Conservation (phyloP, 2,888 invertebrate genomes). For the Drosophila kuntzei region DNA sequence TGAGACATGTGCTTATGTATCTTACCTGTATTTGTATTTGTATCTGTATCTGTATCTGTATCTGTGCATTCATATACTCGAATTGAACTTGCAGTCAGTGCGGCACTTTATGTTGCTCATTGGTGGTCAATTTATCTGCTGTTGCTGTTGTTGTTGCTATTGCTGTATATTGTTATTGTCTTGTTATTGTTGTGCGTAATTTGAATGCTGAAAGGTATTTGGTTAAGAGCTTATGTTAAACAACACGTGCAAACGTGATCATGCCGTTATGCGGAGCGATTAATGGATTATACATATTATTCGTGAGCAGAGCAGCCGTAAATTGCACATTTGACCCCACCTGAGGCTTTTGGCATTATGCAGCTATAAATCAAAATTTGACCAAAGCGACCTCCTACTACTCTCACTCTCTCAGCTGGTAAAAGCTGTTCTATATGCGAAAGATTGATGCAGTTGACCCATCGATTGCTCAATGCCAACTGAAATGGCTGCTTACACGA, state of each 20-base stretch:
- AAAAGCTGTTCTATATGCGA: slow-evolving; percentile 31
- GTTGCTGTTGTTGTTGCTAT: slow-evolving; percentile 27
- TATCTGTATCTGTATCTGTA: slow-evolving; percentile 15
- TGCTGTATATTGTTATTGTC: slow-evolving; percentile 28
- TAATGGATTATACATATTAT: slow-evolving; percentile 61
- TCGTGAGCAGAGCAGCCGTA: slow-evolving; percentile 30
- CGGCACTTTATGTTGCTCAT: slow-evolving; percentile 29
- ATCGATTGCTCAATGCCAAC: slow-evolving; percentile 44
- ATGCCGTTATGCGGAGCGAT: slow-evolving; percentile 44
- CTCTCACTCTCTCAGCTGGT: slow-evolving; percentile 11
- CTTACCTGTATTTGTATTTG: neutral
- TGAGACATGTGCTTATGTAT: neutral
- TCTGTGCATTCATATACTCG: slow-evolving; percentile 32
- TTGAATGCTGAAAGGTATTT: slow-evolving; percentile 64
- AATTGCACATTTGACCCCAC: slow-evolving; percentile 56
- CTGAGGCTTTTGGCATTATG: slow-evolving; percentile 6
- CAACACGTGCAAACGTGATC: slow-evolving; percentile 41
- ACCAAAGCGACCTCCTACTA: slow-evolving; percentile 19
- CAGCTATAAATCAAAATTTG: slow-evolving; percentile 61
- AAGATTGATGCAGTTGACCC: slow-evolving; percentile 37
- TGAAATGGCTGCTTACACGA: neutral
- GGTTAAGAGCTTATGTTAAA: slow-evolving; percentile 46
- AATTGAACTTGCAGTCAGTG: slow-evolving; percentile 47
- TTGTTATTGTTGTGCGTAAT: slow-evolving; percentile 48
- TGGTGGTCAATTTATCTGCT: slow-evolving; percentile 51